Conservation (phyloP, 2,113 vertebrate genomes). For the Larimichthys polyactis region DNA sequence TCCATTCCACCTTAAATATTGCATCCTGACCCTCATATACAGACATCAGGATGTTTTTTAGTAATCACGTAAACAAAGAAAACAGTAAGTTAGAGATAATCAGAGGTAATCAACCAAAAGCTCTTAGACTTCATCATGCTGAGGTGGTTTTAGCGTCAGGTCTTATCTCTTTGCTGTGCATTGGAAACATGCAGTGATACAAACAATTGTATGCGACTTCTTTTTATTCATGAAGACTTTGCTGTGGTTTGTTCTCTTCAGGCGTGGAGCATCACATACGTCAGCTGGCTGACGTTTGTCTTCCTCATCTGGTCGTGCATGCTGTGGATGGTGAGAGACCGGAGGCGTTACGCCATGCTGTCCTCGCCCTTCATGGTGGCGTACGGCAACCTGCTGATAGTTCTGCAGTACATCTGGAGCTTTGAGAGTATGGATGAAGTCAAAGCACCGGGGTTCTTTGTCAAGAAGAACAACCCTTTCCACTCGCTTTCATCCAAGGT, state of each 20-base stretch:
- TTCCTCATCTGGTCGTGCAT: slow-evolving; percentile 96
- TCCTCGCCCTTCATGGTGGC: slow-evolving; percentile 97
- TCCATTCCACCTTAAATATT: not conserved
- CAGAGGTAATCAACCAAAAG: no score
- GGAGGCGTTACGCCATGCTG: slow-evolving; percentile 96
- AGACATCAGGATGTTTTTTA: no score
- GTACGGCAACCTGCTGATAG: slow-evolving; percentile 92
- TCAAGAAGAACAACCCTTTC: slow-evolving; percentile 84
- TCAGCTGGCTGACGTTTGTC: slow-evolving; percentile 97
- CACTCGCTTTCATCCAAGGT: slow-evolving; percentile 94
- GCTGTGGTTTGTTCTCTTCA: slow-evolving; percentile 59
- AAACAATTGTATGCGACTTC: not conserved
- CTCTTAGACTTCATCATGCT: no score
- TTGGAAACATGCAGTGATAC: not conserved
- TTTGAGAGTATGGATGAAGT: slow-evolving; percentile 79
- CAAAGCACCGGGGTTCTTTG: slow-evolving; percentile 84
- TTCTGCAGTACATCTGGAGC: slow-evolving; percentile 96
- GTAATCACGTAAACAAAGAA: no score
- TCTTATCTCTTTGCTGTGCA: not conserved
- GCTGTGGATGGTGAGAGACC: slow-evolving; percentile 96
- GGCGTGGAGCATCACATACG: slow-evolving; percentile 99
- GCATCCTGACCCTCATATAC: no score
- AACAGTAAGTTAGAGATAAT: no score
- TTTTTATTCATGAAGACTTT: no score
- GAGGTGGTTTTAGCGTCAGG: no score